These are phyloP conservation scores for Caenorhabditis tropicalis DNA, from an alignment of 1,140 invertebrate species.

Conservation along the genomic window DNA sequence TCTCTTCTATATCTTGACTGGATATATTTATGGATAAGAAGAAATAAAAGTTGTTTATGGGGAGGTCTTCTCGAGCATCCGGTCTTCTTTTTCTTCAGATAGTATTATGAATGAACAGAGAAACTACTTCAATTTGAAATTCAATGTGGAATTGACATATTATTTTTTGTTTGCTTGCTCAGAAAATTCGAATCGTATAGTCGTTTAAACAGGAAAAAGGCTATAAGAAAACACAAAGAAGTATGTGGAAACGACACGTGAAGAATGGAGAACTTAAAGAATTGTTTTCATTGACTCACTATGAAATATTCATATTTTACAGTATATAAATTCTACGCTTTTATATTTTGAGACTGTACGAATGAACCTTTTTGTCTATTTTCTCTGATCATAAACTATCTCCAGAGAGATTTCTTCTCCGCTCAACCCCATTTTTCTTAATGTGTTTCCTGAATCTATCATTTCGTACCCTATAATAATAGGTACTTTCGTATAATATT, in stretches of 20 bases:
- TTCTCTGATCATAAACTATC: too few species aligned
- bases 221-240: background rate
- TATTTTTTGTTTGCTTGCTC: background rate
- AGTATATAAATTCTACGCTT: too few species aligned
- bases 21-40: constrained; percentile 39
- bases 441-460: background rate
- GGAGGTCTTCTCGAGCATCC: background rate
- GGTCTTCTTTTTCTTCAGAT: background rate
- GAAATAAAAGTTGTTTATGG: background rate
- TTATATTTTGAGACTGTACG: too few species aligned
- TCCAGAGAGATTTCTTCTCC: too few species aligned
- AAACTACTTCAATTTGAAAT: too few species aligned
- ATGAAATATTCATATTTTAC: too few species aligned
- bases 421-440: background rate
- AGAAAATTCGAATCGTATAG: constrained; percentile 4
- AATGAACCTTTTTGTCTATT: too few species aligned
- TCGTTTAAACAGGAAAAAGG: background rate
- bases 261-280: too few species aligned
- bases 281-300: too few species aligned
- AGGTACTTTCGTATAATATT: background rate
- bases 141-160: background rate
- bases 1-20: background rate
- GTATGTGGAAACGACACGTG: background rate
- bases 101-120: too few species aligned
- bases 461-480: too few species aligned